Conservation (phyloP, 2,113 vertebrate species). For the Odontophorus gujanensis region DNA sequence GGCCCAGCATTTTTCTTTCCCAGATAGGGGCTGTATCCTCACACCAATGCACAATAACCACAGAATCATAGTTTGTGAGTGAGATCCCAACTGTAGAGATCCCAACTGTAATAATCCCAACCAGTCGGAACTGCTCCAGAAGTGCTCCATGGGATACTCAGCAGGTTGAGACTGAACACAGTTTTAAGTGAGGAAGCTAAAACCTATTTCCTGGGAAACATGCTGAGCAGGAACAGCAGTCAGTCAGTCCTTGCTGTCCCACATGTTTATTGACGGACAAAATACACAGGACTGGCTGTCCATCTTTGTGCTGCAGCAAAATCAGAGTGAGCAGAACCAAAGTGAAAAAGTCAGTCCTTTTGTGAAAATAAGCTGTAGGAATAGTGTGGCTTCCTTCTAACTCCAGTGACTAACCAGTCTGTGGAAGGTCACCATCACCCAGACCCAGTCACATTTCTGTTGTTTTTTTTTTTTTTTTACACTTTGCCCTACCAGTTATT, state of each 20-base stretch:
- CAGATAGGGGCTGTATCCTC: neutral
- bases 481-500: neutral
- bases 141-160: neutral
- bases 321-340: neutral
- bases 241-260: neutral
- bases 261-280: neutral
- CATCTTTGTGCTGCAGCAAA: neutral
- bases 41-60: neutral
- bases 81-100: too few relatives aligned
- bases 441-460: neutral
- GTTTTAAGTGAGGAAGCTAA: neutral
- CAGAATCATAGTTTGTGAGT: too few relatives aligned
- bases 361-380: neutral
- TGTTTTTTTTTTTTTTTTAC: neutral
- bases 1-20: neutral
- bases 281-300: neutral
- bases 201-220: neutral
- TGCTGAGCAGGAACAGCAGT: neutral
- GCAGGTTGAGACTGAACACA: accelerated
- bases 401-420: neutral
- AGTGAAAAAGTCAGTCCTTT: neutral
- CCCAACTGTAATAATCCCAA: too few relatives aligned
- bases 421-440: neutral
- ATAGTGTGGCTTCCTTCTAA: neutral
- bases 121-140: neutral